Conservation (phyloP, 1,140 invertebrate species). For the Trinorchestia longiramus region DNA sequence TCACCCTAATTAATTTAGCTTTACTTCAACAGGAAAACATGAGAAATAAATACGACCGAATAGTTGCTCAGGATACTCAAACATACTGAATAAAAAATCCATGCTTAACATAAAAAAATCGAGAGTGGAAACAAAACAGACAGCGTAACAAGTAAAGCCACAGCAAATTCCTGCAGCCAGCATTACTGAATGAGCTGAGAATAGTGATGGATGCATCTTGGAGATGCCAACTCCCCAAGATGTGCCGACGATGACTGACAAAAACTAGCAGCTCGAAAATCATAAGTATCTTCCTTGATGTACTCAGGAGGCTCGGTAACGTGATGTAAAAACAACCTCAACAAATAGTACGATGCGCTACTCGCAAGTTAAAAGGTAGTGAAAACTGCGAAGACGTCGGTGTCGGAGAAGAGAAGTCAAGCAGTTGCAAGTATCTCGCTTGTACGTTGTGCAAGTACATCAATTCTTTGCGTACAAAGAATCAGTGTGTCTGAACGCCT, state of each 20-base stretch:
- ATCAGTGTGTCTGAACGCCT: neutral
- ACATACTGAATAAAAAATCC: too few species aligned
- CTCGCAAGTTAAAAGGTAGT: neutral
- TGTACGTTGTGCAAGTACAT: neutral
- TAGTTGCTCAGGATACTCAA: too few species aligned
- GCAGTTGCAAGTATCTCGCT: neutral
- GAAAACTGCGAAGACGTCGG: neutral
- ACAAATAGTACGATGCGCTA: neutral
- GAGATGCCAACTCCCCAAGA: neutral
- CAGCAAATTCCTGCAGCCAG: too few species aligned
- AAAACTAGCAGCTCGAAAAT: neutral
- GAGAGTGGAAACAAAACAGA: too few species aligned
- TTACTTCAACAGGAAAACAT: too few species aligned
- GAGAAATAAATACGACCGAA: too few species aligned
- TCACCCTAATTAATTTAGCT: too few species aligned
- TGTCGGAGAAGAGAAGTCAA: neutral
- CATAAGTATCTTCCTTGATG: neutral
- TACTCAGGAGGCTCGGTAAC: neutral
- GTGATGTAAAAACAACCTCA: neutral
- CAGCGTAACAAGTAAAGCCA: too few species aligned
- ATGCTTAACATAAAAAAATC: too few species aligned
- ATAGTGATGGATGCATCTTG: neutral
- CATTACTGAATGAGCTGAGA: neutral
- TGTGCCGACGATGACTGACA: neutral
- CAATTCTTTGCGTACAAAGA: neutral